phyloP scores from a whole-genome alignment of 1,140 invertebrate species.

The Leucophenga varia region DNA sequence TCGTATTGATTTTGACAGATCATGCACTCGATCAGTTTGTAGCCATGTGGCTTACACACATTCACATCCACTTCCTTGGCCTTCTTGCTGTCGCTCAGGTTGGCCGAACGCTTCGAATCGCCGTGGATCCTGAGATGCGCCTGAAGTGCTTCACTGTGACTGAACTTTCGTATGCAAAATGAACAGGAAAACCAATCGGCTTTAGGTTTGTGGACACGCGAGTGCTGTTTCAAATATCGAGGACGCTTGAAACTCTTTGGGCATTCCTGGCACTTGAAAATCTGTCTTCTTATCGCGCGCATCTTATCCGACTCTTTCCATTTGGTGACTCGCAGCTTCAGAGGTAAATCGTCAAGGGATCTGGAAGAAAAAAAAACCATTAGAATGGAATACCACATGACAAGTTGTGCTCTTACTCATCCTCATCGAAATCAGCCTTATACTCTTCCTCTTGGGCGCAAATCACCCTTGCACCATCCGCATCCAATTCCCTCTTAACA shows the following conservation, averaged over 20 bases:
- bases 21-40: conserved; percentile 44
- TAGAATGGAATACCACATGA: neutral
- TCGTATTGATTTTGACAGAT: conserved; percentile 42
- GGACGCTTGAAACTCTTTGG: conserved; percentile 26
- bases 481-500: conserved; percentile 27
- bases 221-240: conserved; percentile 31
- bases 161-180: conserved; percentile 39
- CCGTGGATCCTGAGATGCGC: conserved; percentile 31
- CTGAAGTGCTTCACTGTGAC: conserved; percentile 28
- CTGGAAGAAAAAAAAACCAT: conserved; percentile 13
- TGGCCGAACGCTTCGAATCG: conserved; percentile 35
- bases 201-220: conserved; percentile 21
- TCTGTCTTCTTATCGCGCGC: conserved; percentile 4
- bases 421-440: conserved; percentile 27
- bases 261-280: conserved; percentile 29
- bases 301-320: conserved; percentile 22
- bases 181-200: conserved; percentile 28
- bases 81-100: conserved; percentile 36
- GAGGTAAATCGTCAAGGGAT: conserved; percentile 33
- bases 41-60: conserved; percentile 40
- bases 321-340: conserved; percentile 23
- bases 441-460: conserved; percentile 2
- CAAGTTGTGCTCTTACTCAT: conserved; percentile 21
- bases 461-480: neutral
- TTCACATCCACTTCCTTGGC: conserved; percentile 39